Conservation (phyloP, 2,888 invertebrate species). For the Volucella inanis region DNA sequence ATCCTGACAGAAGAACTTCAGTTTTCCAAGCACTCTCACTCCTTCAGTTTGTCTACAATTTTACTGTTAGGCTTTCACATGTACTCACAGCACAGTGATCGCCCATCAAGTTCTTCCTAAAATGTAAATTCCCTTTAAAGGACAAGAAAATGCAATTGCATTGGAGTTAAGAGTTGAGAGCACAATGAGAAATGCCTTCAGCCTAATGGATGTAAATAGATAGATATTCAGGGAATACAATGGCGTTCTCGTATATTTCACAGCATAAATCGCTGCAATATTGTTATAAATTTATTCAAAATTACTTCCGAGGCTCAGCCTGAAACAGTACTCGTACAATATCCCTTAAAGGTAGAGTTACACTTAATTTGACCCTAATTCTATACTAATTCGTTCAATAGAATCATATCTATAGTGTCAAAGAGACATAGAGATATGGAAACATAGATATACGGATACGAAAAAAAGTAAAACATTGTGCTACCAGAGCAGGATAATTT, state of each 20-base stretch:
- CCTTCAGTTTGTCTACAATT: neutral
- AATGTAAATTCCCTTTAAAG: constrained; percentile 52
- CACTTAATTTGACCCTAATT: constrained; percentile 21
- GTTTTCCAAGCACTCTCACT: neutral
- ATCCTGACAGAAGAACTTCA: constrained; percentile 48
- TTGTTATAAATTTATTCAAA: constrained; percentile 67
- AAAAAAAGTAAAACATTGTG: neutral
- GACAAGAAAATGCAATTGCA: constrained; percentile 46
- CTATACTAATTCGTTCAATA: too few species aligned
- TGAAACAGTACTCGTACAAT: constrained; percentile 44
- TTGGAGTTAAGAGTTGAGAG: constrained; percentile 24
- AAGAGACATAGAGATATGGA: too few species aligned
- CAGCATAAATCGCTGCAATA: constrained; percentile 62
- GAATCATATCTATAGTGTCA: too few species aligned
- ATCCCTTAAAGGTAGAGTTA: neutral
- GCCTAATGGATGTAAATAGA: constrained; percentile 22
- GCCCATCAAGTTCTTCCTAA: constrained; percentile 5
- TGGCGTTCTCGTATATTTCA: neutral
- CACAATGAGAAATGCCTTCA: neutral
- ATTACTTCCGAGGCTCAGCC: constrained; percentile 57
- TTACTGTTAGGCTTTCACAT: too few species aligned
- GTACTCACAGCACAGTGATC: constrained; percentile 22
- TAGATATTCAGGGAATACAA: constrained; percentile 34
- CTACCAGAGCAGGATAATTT: neutral
- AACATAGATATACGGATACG: too few species aligned